phyloP scores from a whole-genome alignment of 2,797 vertebrate genomes.

The Enteromius argenteus region DNA sequence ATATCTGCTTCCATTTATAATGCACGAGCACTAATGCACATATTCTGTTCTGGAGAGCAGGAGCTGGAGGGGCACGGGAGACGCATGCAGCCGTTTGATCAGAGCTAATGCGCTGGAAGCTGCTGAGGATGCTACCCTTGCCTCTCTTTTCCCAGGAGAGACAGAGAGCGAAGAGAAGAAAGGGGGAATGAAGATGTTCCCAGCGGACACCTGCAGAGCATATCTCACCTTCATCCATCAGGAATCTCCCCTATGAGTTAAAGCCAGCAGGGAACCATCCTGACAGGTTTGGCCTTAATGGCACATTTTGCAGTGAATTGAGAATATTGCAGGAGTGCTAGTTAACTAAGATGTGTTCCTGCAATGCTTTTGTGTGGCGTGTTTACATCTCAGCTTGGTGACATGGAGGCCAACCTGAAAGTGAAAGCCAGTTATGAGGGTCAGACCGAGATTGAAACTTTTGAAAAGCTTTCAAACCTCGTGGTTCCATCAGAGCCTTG shows the following conservation, averaged over 20 bases:
- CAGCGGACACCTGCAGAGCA: constrained; percentile 65
- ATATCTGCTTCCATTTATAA: constrained; percentile 61
- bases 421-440: constrained; percentile 9
- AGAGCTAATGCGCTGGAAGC: constrained; percentile 68
- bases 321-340: constrained; percentile 47
- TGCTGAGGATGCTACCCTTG: constrained; percentile 64
- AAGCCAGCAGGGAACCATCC: constrained; percentile 38
- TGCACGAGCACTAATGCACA: constrained; percentile 65
- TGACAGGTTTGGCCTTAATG: constrained; percentile 53
- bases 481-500: not conserved
- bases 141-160: constrained; percentile 62
- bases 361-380: constrained; percentile 18
- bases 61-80: constrained; percentile 53
- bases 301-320: constrained; percentile 37
- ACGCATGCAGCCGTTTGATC: constrained; percentile 58
- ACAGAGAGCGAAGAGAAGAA: constrained; percentile 43
- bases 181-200: constrained; percentile 69
- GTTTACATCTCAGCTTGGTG: not conserved
- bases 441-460: constrained; percentile 13
- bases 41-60: constrained; percentile 58
- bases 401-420: constrained; percentile 12
- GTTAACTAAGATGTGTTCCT: constrained; percentile 26
- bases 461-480: constrained; percentile 40
- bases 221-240: constrained; percentile 79
- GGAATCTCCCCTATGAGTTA: constrained; percentile 53